Evolutionary conservation across 2,113 vertebrate genomes (phyloP).

Genomic region (Oncorhynchus keta): DNA sequence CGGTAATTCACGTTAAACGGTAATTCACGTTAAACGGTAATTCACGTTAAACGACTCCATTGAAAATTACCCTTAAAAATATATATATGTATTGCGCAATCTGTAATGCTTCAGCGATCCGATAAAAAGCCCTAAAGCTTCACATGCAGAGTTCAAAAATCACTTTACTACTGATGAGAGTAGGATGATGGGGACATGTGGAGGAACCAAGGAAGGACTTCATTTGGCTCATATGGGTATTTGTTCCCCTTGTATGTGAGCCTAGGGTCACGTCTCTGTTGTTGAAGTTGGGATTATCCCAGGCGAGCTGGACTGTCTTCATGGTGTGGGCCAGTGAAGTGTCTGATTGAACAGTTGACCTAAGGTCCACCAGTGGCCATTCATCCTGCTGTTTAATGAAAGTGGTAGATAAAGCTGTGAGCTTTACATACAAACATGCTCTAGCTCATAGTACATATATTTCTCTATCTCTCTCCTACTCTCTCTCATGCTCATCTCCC

Average conservation of each 20-base stretch:
- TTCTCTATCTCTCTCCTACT: neutral
- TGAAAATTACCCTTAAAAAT: too few relatives aligned
- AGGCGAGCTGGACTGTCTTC: constrained; percentile 35
- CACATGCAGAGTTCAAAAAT: too few relatives aligned
- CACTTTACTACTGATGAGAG: too few relatives aligned
- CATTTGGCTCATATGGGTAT: neutral
- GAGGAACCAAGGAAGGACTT: neutral
- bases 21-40: too few relatives aligned
- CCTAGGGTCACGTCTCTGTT: constrained; percentile 11
- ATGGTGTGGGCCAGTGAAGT: constrained; percentile 47
- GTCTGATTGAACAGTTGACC: constrained; percentile 64
- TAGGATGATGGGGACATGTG: too few relatives aligned
- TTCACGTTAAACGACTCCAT: too few relatives aligned
- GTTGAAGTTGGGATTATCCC: constrained; percentile 2
- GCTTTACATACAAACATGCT: too few relatives aligned
- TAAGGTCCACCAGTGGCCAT: constrained; percentile 26
- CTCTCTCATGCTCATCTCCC: neutral
- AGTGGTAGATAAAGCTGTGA: constrained; percentile 45
- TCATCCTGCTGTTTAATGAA: constrained; percentile 41
- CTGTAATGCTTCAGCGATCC: too few relatives aligned
- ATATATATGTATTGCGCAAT: too few relatives aligned
- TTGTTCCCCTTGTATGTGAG: neutral
- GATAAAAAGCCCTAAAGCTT: too few relatives aligned
- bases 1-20: too few relatives aligned
- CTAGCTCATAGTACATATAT: too few relatives aligned